phyloP scores from a whole-genome alignment of 2,797 vertebrate genomes.

The Limosa lapponica region DNA sequence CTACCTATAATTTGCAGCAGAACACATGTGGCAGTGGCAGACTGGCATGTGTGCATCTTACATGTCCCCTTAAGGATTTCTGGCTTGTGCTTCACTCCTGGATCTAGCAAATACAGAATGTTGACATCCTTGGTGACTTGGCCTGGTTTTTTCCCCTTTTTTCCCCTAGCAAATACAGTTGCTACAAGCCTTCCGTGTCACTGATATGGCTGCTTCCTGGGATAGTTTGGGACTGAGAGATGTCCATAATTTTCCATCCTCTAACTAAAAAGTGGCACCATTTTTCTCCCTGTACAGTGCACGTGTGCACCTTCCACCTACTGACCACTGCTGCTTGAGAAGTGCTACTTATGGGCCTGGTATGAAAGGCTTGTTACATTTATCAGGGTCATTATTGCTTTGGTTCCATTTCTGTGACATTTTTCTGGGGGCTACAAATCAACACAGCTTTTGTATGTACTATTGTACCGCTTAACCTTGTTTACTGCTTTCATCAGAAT shows the following conservation, averaged over 20 bases:
- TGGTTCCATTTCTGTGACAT: not conserved
- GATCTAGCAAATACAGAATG: slow-evolving; percentile 36
- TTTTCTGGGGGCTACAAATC: not conserved
- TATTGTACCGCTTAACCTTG: not conserved
- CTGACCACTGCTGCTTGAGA: not conserved
- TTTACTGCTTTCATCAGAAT: not conserved
- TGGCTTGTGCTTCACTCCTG: not conserved
- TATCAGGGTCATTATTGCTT: not conserved
- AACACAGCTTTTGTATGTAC: not conserved
- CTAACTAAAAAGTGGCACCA: not conserved
- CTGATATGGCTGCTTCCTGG: not conserved
- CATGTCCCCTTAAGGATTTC: not conserved
- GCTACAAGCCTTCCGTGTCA: not conserved
- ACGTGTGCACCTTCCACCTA: not conserved
- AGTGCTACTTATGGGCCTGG: not conserved
- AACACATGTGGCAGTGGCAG: not conserved
- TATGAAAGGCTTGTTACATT: slow-evolving; percentile 1
- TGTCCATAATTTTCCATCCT: not conserved
- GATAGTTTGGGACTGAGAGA: not conserved
- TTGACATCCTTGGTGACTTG: not conserved
- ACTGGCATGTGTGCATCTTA: not conserved
- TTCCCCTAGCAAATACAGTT: not conserved
- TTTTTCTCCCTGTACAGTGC: not conserved
- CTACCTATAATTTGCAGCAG: not conserved
- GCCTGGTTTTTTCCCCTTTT: not conserved